Evolutionary conservation across 2,888 invertebrate genomes (phyloP).

Genomic region (Caenorhabditis wallacei): DNA sequence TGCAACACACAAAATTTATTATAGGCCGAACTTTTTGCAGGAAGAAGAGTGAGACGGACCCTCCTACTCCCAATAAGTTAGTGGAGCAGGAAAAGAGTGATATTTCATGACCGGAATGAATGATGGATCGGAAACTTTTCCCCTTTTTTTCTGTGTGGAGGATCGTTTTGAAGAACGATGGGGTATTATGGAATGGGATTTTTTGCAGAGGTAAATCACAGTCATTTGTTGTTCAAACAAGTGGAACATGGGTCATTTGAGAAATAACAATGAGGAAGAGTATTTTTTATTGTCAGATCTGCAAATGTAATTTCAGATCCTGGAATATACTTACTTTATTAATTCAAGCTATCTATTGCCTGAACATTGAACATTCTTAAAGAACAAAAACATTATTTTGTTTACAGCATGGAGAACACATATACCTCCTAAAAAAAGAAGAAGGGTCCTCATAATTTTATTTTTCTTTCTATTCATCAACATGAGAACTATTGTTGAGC

Average conservation of each 20-base stretch:
- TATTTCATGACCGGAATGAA: slow-evolving; percentile 46
- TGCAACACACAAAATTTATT: slow-evolving; percentile 6
- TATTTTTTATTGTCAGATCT: background rate
- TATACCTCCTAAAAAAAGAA: background rate
- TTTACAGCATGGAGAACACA: background rate
- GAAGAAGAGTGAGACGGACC: background rate
- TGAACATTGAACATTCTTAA: background rate
- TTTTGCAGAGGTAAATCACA: background rate
- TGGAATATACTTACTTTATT: too few species aligned
- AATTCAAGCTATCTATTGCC: too few species aligned
- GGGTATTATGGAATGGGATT: background rate
- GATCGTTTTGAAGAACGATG: background rate
- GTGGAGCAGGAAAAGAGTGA: slow-evolving; percentile 37
- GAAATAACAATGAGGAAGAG: background rate
- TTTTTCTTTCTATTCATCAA: slow-evolving; percentile 24
- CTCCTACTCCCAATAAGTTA: slow-evolving; percentile 11
- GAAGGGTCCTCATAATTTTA: background rate
- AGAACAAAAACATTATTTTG: background rate
- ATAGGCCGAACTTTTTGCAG: slow-evolving; percentile 3
- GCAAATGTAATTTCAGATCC: too few species aligned
- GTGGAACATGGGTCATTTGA: background rate
- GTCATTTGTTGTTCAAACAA: background rate
- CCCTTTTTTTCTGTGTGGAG: background rate
- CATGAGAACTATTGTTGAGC: slow-evolving; percentile 33
- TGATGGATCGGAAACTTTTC: slow-evolving; percentile 35